These are phyloP conservation scores for Diglossa cyanea DNA, from an alignment of 2,797 vertebrate genomes.

Conservation along the genomic window DNA sequence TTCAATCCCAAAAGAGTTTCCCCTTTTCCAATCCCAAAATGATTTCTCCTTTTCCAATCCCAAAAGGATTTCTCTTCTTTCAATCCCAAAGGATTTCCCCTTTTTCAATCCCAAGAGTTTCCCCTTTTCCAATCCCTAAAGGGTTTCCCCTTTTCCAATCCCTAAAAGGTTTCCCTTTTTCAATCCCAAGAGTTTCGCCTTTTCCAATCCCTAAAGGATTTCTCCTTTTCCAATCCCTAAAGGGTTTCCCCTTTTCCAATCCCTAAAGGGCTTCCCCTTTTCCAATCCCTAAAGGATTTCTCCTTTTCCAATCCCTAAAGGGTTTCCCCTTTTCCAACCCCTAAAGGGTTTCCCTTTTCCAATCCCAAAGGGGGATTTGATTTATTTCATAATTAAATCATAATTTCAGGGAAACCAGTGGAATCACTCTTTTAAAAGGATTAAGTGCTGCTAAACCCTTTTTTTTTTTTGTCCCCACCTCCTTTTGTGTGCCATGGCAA, in stretches of 20 bases:
- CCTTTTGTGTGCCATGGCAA: accelerated
- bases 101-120: too few species aligned
- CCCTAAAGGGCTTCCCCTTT: neutral
- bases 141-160: accelerated
- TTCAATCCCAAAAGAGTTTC: too few species aligned
- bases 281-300: neutral
- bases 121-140: neutral
- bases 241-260: neutral
- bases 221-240: too few species aligned
- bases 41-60: neutral
- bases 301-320: too few species aligned
- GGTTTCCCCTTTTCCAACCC: neutral
- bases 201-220: too few species aligned
- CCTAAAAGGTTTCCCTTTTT: too few species aligned
- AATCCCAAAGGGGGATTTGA: neutral
- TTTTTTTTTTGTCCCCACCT: neutral
- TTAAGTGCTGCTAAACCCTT: neutral
- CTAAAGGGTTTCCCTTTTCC: neutral
- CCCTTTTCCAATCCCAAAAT: neutral
- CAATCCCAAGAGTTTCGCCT: too few species aligned
- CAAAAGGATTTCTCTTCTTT: neutral
- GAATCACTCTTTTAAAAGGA: accelerated
- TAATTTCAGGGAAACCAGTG: accelerated
- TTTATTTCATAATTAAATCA: neutral
- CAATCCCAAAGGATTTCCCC: too few species aligned